Evolutionary conservation across 2,888 invertebrate species (phyloP).

Genomic region (Euzetes globulus): DNA sequence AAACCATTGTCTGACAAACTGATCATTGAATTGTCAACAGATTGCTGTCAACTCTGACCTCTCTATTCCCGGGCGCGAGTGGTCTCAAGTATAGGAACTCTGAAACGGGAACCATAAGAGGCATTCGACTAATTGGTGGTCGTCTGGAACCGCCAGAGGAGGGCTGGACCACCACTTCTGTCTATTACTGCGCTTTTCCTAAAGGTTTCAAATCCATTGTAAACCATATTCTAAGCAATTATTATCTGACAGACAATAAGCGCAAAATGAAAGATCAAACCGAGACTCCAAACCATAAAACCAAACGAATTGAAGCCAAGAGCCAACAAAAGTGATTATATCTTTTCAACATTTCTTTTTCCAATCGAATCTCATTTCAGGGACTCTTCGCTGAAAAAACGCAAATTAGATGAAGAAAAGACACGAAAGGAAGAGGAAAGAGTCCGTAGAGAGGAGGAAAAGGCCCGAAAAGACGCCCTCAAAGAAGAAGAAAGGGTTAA

Average conservation of each 20-base stretch:
- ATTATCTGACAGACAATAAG: too few relatives aligned
- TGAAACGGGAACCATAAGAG: slow-evolving; percentile 76
- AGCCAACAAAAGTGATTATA: too few relatives aligned
- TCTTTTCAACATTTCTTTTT: too few relatives aligned
- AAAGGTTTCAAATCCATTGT: slow-evolving; percentile 50
- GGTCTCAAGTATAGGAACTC: slow-evolving; percentile 94
- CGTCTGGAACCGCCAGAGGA: slow-evolving; percentile 81
- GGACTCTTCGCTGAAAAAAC: background rate
- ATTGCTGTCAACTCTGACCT: slow-evolving; percentile 87
- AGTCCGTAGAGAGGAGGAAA: background rate
- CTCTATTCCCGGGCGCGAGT: slow-evolving; percentile 94
- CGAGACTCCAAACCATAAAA: background rate
- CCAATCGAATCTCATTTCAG: too few relatives aligned
- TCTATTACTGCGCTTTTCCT: slow-evolving; percentile 61
- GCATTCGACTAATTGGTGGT: slow-evolving; percentile 82
- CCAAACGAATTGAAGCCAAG: background rate
- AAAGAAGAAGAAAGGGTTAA: background rate
- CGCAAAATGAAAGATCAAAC: too few relatives aligned
- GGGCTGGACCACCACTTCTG: slow-evolving; percentile 66
- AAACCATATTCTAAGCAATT: too few relatives aligned
- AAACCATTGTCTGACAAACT: too few relatives aligned
- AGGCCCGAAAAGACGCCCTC: background rate
- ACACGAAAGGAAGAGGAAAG: slow-evolving; percentile 15
- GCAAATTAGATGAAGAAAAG: background rate
- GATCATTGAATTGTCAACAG: background rate